A percentile compares a stretch with the other conserved stretches of the same genome.
phyloP scores from a whole-genome alignment of 92 coral and sea anemone genomes.

The Umimayanthus kanabou region DNA sequence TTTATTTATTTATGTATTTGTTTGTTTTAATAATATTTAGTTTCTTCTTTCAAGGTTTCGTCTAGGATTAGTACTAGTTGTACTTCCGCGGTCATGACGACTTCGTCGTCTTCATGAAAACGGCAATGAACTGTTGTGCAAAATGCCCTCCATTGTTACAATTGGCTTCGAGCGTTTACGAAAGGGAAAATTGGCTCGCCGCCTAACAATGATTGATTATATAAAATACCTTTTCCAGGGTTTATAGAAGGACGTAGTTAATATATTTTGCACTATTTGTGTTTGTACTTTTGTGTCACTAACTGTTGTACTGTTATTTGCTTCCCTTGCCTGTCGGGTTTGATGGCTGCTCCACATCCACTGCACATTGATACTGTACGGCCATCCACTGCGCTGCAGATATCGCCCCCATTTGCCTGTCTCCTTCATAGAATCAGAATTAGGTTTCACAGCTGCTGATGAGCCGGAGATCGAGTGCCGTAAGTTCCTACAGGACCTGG shows the following conservation, averaged over 20 bases:
- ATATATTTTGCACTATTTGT: neutral
- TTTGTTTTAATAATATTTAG: no score
- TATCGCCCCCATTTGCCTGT: slow-evolving; percentile 98
- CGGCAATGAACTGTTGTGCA: no score
- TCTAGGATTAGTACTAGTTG: no score
- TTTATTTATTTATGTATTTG: no score
- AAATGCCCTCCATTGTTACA: no score
- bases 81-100: no score
- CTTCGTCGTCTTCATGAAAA: no score
- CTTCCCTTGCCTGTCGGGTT: slow-evolving; percentile 28
- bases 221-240: neutral
- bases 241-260: neutral
- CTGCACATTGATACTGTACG: slow-evolving; percentile 31
- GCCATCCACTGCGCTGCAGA: slow-evolving; percentile 59
- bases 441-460: slow-evolving; percentile 94
- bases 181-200: no score
- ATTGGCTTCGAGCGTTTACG: no score
- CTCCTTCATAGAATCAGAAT: slow-evolving; percentile 99
- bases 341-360: slow-evolving; percentile 29
- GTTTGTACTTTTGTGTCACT: slow-evolving; percentile 3
- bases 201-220: no score
- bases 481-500: slow-evolving; percentile 89
- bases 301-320: slow-evolving; percentile 24
- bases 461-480: slow-evolving; percentile 70
- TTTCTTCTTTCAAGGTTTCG: no score